phyloP scores from a whole-genome alignment of 2,888 invertebrate genomes.

The Heterodera filipjevi region DNA sequence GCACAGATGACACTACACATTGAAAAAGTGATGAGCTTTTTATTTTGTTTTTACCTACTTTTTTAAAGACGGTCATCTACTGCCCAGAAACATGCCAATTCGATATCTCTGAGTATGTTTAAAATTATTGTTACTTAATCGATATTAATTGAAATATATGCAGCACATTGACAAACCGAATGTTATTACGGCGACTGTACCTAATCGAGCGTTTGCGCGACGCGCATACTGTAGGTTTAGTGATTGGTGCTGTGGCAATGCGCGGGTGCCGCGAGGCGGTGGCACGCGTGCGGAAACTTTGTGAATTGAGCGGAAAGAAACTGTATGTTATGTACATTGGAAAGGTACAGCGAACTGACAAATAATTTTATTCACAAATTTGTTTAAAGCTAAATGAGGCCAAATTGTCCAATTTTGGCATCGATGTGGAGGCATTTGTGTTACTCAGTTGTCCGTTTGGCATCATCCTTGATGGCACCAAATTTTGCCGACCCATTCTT shows the following conservation, averaged over 20 bases:
- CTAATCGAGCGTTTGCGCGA: conserved; percentile 89
- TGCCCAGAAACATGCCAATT: not conserved
- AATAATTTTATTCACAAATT: not conserved
- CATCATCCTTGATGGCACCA: conserved; percentile 75
- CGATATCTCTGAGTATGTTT: not conserved
- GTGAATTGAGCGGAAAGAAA: conserved; percentile 80
- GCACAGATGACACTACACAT: conserved; percentile 56
- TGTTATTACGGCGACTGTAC: conserved; percentile 79
- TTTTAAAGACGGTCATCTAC: conserved; percentile 2
- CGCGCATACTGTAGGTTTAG: conserved; percentile 80
- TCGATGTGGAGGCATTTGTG: conserved; percentile 84
- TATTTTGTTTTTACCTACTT: not conserved
- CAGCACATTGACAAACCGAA: conserved; percentile 48
- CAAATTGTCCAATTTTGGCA: conserved; percentile 90
- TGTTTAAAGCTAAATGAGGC: conserved; percentile 76
- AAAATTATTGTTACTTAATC: no score
- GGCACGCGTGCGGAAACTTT: conserved; percentile 67
- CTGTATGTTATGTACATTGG: conserved; percentile 90
- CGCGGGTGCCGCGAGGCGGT: conserved; percentile 70
- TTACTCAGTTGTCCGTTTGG: conserved; percentile 89
- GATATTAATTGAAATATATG: not conserved
- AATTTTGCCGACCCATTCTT: conserved; percentile 86
- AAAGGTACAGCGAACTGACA: conserved; percentile 70
- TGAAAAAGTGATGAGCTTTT: conserved; percentile 23
- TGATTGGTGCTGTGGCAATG: conserved; percentile 87